phyloP scores from a whole-genome alignment of 2,888 invertebrate genomes.

The Papilio gigon region DNA sequence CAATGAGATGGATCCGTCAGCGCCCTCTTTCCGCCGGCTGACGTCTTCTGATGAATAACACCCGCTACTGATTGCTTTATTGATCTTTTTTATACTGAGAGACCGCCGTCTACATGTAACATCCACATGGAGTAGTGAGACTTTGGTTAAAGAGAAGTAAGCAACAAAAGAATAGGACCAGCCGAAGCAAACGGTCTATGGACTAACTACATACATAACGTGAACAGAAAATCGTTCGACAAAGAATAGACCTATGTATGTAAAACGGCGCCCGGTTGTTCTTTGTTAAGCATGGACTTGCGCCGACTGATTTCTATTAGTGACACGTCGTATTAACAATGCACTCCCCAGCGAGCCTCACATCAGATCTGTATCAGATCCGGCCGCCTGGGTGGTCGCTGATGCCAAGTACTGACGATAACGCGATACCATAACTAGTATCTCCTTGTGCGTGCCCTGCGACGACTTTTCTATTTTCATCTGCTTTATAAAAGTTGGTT shows the following conservation, averaged over 20 bases:
- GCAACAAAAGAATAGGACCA: too few species aligned
- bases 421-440: not conserved
- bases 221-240: conserved; percentile 27
- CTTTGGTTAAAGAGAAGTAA: too few species aligned
- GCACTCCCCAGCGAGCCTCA: conserved; percentile 44
- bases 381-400: conserved; percentile 48
- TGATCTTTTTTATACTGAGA: conserved; percentile 12
- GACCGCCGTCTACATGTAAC: not conserved
- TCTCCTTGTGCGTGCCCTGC: not conserved
- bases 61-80: conserved; percentile 22
- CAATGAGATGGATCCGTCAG: conserved; percentile 46
- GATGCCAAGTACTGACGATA: not conserved
- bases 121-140: not conserved
- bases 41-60: conserved; percentile 32
- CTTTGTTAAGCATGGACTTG: conserved; percentile 19
- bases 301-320: conserved; percentile 43
- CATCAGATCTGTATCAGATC: conserved; percentile 46
- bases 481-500: not conserved
- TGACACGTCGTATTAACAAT: conserved; percentile 48
- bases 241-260: conserved; percentile 26
- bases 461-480: not conserved
- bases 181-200: not conserved
- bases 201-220: not conserved
- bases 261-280: conserved; percentile 30
- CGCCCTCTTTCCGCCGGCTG: conserved; percentile 28